A percentile compares a stretch with the other conserved stretches of the same genome.
These are phyloP conservation scores for Agriopis leucophaearia DNA, from an alignment of 2,888 invertebrate genomes.

Conservation along the genomic window DNA sequence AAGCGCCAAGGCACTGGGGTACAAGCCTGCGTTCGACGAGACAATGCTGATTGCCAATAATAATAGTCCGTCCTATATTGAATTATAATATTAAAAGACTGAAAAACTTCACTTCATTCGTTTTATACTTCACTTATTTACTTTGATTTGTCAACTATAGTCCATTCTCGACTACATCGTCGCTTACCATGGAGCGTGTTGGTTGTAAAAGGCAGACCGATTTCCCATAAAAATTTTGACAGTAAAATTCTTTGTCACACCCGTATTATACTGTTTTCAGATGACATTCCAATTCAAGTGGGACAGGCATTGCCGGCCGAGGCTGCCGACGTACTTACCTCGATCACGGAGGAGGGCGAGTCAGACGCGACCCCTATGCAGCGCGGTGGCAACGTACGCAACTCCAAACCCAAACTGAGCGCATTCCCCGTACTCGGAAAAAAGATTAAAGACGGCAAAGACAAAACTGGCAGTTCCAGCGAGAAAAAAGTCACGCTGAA, in stretches of 20 bases:
- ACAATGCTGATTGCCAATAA: too few species aligned
- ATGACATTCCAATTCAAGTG: slow-evolving; percentile 95
- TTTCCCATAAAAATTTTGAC: too few species aligned
- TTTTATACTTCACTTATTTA: neutral
- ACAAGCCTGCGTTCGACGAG: too few species aligned
- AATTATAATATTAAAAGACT: too few species aligned
- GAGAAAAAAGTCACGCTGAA: slow-evolving; percentile 81
- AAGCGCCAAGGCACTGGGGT: too few species aligned
- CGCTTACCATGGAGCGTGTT: too few species aligned
- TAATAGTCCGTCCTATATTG: too few species aligned
- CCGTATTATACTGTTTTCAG: slow-evolving; percentile 72
- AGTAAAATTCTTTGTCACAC: too few species aligned
- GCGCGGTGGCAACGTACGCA: slow-evolving; percentile 80
- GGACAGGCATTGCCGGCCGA: slow-evolving; percentile 88
- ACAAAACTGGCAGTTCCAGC: slow-evolving; percentile 66
- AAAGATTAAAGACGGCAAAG: slow-evolving; percentile 86
- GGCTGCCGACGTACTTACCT: slow-evolving; percentile 86
- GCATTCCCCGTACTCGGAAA: slow-evolving; percentile 89
- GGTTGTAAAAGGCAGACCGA: too few species aligned
- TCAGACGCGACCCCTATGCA: slow-evolving; percentile 81
- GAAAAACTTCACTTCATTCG: too few species aligned
- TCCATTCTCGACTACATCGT: too few species aligned
- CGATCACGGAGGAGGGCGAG: slow-evolving; percentile 90
- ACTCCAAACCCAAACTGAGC: slow-evolving; percentile 87
- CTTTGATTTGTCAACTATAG: too few species aligned